Percentiles rank a stretch among this genome's conserved stretches.
Evolutionary conservation across 1,140 invertebrate species (phyloP).

Genomic region (Plectus sambesii): DNA sequence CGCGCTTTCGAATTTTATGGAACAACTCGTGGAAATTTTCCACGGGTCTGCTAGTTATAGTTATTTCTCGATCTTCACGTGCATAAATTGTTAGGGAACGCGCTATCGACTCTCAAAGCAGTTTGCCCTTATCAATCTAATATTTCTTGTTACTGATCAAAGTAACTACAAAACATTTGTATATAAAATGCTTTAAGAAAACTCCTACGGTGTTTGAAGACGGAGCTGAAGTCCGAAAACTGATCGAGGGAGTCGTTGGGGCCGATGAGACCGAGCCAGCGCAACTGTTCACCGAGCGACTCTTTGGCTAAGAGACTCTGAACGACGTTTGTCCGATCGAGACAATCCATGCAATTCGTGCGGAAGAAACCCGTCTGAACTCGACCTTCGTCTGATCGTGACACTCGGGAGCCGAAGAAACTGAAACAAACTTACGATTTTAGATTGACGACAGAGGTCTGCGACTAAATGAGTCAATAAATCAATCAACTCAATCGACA

Average conservation of each 20-base stretch:
- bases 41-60: no score
- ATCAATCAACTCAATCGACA: conserved; percentile 17
- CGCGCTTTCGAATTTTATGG: no score
- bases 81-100: no score
- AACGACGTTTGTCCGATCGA: conserved; percentile 97
- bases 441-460: conserved; percentile 9
- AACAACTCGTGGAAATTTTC: no score
- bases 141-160: no score
- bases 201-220: conserved; percentile 44
- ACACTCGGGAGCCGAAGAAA: conserved; percentile 56
- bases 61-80: no score
- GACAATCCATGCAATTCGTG: conserved; percentile 96
- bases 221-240: conserved; percentile 33
- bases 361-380: conserved; percentile 69
- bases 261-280: conserved; percentile 39
- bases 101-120: no score
- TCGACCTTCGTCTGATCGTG: conserved; percentile 15
- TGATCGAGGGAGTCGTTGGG: conserved; percentile 22
- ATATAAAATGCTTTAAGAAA: no score
- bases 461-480: conserved; percentile 3
- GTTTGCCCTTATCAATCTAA: no score
- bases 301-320: conserved; percentile 81
- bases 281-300: conserved; percentile 62
- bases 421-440: conserved; percentile 46
- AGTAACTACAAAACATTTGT: no score